A percentile compares a stretch with the other conserved stretches of the same genome.
Evolutionary conservation across 2,888 invertebrate genomes (phyloP).

Genomic region (Leptinotarsa tumamoca): DNA sequence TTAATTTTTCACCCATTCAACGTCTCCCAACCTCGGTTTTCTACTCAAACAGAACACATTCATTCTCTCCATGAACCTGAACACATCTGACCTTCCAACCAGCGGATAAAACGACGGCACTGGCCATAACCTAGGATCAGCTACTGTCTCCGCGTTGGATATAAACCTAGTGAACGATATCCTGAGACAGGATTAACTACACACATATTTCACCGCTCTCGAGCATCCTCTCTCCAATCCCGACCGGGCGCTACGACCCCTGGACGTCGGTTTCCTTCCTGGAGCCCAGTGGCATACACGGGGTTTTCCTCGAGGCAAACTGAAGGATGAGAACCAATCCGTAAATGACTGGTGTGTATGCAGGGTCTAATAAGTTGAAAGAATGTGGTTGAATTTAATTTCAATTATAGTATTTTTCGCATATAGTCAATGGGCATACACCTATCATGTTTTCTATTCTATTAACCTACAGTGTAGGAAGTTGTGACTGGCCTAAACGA

Average conservation of each 20-base stretch:
- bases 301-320: not conserved
- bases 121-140: slow-evolving; percentile 13
- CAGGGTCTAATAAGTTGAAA: too few relatives aligned
- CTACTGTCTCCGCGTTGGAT: slow-evolving; percentile 28
- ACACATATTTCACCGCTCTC: slow-evolving; percentile 41
- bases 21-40: too few relatives aligned
- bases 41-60: too few relatives aligned
- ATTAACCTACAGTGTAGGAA: too few relatives aligned
- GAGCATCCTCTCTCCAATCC: slow-evolving; percentile 36
- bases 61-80: not conserved
- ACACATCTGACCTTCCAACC: not conserved
- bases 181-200: slow-evolving; percentile 41
- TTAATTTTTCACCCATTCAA: too few relatives aligned
- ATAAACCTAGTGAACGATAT: slow-evolving; percentile 37
- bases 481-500: too few relatives aligned
- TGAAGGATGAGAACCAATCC: too few relatives aligned
- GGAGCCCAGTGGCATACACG: not conserved
- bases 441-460: too few relatives aligned
- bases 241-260: slow-evolving; percentile 34
- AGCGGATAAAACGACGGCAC: slow-evolving; percentile 5
- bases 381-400: too few relatives aligned
- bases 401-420: too few relatives aligned
- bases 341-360: too few relatives aligned
- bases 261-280: slow-evolving; percentile 30
- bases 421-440: too few relatives aligned